phyloP scores from a whole-genome alignment of 2,888 invertebrate genomes.

The Cacoxenus indagator region DNA sequence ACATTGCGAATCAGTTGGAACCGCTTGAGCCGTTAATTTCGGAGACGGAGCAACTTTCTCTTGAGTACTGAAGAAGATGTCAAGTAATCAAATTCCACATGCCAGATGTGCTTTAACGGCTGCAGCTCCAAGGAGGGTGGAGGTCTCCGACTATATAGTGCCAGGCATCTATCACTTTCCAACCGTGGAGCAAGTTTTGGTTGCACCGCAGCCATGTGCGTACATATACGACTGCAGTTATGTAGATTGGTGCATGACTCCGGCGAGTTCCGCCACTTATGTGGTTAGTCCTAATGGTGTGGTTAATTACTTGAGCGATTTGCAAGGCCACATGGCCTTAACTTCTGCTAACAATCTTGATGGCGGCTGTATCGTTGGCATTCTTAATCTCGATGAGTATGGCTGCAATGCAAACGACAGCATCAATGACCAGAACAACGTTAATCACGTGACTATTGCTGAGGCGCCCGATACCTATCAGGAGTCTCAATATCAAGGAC shows the following conservation, averaged over 20 bases:
- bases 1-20: slow-evolving; percentile 52
- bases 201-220: slow-evolving; percentile 23
- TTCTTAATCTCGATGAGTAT: not conserved
- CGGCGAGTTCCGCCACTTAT: slow-evolving; percentile 38
- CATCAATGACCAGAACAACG: not conserved
- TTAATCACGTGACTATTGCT: not conserved
- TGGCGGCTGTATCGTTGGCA: slow-evolving; percentile 25
- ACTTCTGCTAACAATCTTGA: slow-evolving; percentile 22
- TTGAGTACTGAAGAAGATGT: slow-evolving; percentile 16
- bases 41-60: not conserved
- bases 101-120: not conserved
- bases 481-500: not conserved
- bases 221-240: slow-evolving; percentile 25
- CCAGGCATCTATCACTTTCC: slow-evolving; percentile 54
- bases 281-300: slow-evolving; percentile 44
- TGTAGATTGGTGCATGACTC: slow-evolving; percentile 23
- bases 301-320: slow-evolving; percentile 46
- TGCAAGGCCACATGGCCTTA: slow-evolving; percentile 43
- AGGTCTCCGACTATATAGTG: slow-evolving; percentile 47
- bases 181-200: slow-evolving; percentile 23
- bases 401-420: not conserved
- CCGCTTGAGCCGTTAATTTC: slow-evolving; percentile 19
- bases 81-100: not conserved
- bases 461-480: not conserved
- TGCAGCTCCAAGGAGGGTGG: slow-evolving; percentile 36